phyloP scores from a whole-genome alignment of 2,113 vertebrate genomes.

The Mormyrus lacerda region DNA sequence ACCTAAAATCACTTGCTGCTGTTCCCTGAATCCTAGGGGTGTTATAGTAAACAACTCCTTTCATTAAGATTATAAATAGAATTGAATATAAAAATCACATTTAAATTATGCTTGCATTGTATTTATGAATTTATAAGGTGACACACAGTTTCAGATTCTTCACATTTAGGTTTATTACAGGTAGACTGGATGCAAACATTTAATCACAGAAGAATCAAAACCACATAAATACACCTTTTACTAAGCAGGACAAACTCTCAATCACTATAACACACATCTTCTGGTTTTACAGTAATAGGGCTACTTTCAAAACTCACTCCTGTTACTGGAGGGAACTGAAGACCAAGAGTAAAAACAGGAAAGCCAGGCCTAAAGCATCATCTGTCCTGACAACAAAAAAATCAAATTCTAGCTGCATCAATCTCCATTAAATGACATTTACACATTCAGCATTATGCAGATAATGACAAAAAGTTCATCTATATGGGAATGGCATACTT shows the following conservation, averaged over 20 bases:
- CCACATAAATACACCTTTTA: background rate
- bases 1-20: background rate
- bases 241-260: background rate
- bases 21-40: background rate
- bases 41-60: background rate
- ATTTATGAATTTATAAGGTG: background rate
- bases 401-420: background rate
- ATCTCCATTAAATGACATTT: background rate
- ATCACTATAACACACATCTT: background rate
- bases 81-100: background rate
- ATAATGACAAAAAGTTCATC: background rate
- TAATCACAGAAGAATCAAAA: background rate
- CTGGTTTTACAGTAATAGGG: background rate
- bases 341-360: background rate
- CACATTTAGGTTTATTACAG: background rate
- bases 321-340: background rate
- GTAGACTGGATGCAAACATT: constrained; percentile 3
- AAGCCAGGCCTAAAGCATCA: background rate
- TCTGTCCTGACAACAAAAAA: background rate
- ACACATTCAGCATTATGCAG: background rate
- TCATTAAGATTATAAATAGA: background rate
- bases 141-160: background rate
- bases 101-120: background rate
- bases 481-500: background rate
- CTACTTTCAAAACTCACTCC: background rate